phyloP scores from a whole-genome alignment of 1,140 invertebrate species.

The Tetranychus cinnabarinus region DNA sequence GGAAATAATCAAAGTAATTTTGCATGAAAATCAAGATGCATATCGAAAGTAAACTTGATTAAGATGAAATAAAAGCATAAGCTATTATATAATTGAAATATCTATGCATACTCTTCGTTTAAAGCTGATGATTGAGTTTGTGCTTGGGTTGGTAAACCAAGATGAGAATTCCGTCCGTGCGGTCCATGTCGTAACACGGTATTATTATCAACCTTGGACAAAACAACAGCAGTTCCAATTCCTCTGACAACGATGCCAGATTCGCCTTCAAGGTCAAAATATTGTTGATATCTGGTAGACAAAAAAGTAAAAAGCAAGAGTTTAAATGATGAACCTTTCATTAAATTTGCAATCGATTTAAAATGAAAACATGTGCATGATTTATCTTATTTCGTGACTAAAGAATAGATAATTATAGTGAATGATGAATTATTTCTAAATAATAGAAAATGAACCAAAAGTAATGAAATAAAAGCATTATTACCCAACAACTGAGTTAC shows the following conservation, averaged over 20 bases:
- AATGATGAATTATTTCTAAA: background rate
- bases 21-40: too few relatives aligned
- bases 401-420: background rate
- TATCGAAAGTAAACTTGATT: too few relatives aligned
- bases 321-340: background rate
- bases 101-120: background rate
- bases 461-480: background rate
- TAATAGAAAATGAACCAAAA: background rate
- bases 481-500: slow-evolving; percentile 75
- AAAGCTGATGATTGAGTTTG: too few relatives aligned
- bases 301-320: slow-evolving; percentile 2
- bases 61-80: too few relatives aligned
- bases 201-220: slow-evolving; percentile 19
- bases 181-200: too few relatives aligned
- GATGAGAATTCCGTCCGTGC: too few relatives aligned
- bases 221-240: slow-evolving; percentile 65
- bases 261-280: slow-evolving; percentile 88
- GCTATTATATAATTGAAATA: background rate
- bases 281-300: slow-evolving; percentile 50
- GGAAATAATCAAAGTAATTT: too few relatives aligned
- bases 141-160: too few relatives aligned
- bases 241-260: slow-evolving; percentile 76
- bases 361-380: too few relatives aligned
- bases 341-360: slow-evolving; percentile 1
- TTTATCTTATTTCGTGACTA: too few relatives aligned